phyloP scores from a whole-genome alignment of 2,797 vertebrate species.

The Labroides dimidiatus region DNA sequence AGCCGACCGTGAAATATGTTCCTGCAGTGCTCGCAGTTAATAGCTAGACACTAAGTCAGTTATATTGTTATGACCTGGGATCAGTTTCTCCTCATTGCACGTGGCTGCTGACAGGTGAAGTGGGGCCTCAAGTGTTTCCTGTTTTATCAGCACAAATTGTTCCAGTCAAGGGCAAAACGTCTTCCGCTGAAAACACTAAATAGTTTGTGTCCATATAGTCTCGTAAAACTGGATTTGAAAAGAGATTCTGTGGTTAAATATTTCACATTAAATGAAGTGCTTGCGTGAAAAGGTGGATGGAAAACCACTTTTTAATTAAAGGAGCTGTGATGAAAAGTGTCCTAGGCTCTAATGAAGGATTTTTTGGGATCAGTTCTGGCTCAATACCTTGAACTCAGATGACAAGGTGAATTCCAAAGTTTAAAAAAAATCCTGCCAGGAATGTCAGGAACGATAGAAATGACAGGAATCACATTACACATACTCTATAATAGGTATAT shows the following conservation, averaged over 20 bases:
- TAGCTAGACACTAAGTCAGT: slow-evolving; percentile 26
- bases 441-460: slow-evolving; percentile 64
- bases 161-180: slow-evolving; percentile 14
- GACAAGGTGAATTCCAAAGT: slow-evolving; percentile 62
- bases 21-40: slow-evolving; percentile 11
- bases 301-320: background rate
- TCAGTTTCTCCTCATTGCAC: slow-evolving; percentile 22
- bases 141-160: slow-evolving; percentile 22
- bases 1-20: slow-evolving; percentile 38
- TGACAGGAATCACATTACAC: slow-evolving; percentile 54
- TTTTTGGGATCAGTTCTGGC: background rate
- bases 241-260: background rate
- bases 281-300: background rate
- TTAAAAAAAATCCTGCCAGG: slow-evolving; percentile 48
- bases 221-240: background rate
- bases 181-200: background rate
- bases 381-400: slow-evolving; percentile 15
- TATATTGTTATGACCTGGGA: slow-evolving; percentile 20
- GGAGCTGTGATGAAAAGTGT: background rate
- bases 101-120: slow-evolving; percentile 32
- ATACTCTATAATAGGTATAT: slow-evolving; percentile 16
- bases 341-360: slow-evolving; percentile 14
- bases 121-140: slow-evolving; percentile 21
- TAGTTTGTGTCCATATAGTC: background rate
- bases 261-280: background rate